Evolutionary conservation across 2,888 invertebrate species (phyloP), one percentile per base, ranked within the genome.

Genomic region (Tenthredo amoena): DNA sequence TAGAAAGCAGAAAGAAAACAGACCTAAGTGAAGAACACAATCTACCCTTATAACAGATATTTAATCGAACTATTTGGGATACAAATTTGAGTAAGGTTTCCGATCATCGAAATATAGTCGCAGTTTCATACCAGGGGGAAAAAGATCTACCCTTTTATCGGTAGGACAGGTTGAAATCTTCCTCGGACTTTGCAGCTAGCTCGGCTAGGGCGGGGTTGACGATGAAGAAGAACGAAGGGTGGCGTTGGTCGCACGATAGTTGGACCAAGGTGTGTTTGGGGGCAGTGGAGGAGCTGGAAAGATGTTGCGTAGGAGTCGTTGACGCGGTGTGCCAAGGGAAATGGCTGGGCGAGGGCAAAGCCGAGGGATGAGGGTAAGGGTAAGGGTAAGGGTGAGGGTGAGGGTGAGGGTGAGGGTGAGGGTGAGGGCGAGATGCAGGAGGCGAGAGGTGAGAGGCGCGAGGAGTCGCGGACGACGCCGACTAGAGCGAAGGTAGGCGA

Each of bases 401-500:
- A 81, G 87, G 71, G 40, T 40, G 6, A 47, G 43, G 40, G 40
- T 34, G 68, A 65, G 81, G 84, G 58, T 55, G 72, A 85, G 71
- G 76, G 55, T 37, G 79, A 82, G 85, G 85, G 87, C 82, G 87
- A 86, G 87, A 87, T 87, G 87, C 85, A 87, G 87, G 87, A 82
- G 79, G 85, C 21, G 65, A 79, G 50, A 37, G 81, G 10, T n/a
- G 58, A 55, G 31, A 50, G 58, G 47, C 15, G 84, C 77, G 85
- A 72, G 77, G 43, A 37, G 81, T 34, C 26, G 62, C 58, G 58
- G 50, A 58, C 74, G 85, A 72, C 79, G 84, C 40, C 74, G 85
- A 85, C 83, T 72, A 87, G 76, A 71, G 85, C 62, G 84, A 86
- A 88, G 87, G 87, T 88, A 84, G 86, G 82, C 91, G 91, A 91